Evolutionary conservation across 2,113 vertebrate species (phyloP).

Genomic region (Cephalopterus ornatus): DNA sequence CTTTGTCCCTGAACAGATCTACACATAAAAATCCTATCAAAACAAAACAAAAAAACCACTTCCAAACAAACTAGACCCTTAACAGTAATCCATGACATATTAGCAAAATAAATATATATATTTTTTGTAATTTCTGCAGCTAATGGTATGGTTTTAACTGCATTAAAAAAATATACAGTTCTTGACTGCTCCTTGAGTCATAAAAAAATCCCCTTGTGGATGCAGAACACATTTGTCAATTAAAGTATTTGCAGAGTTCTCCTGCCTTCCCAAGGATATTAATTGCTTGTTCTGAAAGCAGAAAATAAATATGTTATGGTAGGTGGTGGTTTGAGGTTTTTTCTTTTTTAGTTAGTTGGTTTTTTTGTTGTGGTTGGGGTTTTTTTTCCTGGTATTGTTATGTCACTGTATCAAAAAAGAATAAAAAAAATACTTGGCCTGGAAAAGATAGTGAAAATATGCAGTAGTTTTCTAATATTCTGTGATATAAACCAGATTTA

Average conservation of each 20-base stretch:
- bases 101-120: neutral
- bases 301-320: neutral
- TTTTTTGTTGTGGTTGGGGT: no score
- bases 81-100: neutral
- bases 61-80: fast-evolving
- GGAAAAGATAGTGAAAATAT: neutral
- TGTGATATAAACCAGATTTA: neutral
- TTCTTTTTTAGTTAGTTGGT: neutral
- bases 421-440: neutral
- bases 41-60: neutral
- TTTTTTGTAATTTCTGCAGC: neutral
- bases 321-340: neutral
- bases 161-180: neutral
- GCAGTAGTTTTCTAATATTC: neutral
- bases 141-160: neutral
- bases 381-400: neutral
- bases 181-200: neutral
- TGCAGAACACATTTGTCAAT: neutral
- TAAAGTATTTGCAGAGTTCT: neutral
- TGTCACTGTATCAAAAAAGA: neutral
- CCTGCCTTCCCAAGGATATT: neutral
- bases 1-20: neutral
- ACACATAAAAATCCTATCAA: neutral
- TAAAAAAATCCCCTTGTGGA: neutral
- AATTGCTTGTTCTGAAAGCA: neutral